Base-by-base conservation (phyloP, 2,888 invertebrate species). In the Drosophila subsilvestris region DNA sequence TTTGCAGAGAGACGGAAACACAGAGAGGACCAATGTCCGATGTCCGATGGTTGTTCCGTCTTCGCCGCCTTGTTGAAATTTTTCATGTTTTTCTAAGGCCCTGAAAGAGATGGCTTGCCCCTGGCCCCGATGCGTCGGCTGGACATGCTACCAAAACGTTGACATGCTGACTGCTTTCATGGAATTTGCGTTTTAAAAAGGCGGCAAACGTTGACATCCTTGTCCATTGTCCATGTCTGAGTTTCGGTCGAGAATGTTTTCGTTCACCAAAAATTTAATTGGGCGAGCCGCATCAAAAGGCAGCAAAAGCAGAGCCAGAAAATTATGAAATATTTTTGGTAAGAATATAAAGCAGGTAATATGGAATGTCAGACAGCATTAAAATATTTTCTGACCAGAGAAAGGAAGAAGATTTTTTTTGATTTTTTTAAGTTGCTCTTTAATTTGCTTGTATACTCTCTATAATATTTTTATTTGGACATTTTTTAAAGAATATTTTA, bases 1-100 rank as follows among this genome's bases (percentile, higher is more conserved):
- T 86, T 85, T 86, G 86, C 76, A 54, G 86, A 66, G 85, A 79
- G 87, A 87, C 89, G 69, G 78, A 79, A 84, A 84, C 76, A 84
- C 77, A 74, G 74, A 67, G 57, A 32, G 54, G 55, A 54, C 18
- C 70, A 62, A 49, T 74, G 37, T 66, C 60, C 75, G 68, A 65
- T 63, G 63, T 45, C 72, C 53, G 69, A 55, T 63, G 59, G 57
- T 71, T 65, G 65, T 63, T 74, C 73, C 63, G 74, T 65, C 50
- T 43, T 60, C 32, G 59, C 70, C 69, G 75, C 58, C 86, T 80
- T 88, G 83, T 86, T 84, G 75, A 83, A 74, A 80, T 86, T 83
- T 63, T 88, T 86, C 86, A 78, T 83, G 88, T 82, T 86, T 79
- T 86, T 75, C 80, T 79, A 79, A 82, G 76, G 69, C 75, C 71